These are phyloP conservation scores for Calliscelio sp. DNA, from an alignment of 2,888 invertebrate genomes.

Conservation along the genomic window DNA sequence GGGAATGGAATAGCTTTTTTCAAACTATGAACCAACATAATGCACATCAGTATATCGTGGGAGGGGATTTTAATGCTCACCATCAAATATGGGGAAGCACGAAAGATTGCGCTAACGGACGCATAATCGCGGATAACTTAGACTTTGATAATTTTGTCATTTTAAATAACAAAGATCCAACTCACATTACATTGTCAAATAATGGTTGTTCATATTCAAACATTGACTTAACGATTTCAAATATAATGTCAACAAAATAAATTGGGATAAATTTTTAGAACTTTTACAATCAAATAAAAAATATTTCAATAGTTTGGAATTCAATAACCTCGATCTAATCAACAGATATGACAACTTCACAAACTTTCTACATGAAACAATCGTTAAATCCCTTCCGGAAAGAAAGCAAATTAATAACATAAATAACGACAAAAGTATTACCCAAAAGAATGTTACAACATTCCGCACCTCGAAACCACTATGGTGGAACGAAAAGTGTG, in stretches of 20 bases:
- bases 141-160: conserved; percentile 5
- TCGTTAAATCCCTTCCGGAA: not conserved
- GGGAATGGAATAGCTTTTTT: not conserved
- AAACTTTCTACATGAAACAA: not conserved
- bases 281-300: not conserved
- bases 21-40: not conserved
- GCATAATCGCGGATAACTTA: conserved; percentile 5
- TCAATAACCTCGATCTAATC: not conserved
- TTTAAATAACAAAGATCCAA: conserved; percentile 28
- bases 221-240: conserved; percentile 10
- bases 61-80: conserved; percentile 25
- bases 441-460: too few relatives aligned
- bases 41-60: not conserved
- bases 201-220: conserved; percentile 2
- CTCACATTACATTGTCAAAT: conserved; percentile 32
- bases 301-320: conserved; percentile 11
- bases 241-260: not conserved
- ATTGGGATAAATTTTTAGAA: not conserved
- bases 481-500: conserved; percentile 24
- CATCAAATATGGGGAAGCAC: conserved; percentile 7
- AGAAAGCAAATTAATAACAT: too few relatives aligned
- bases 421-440: conserved; percentile 3
- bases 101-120: conserved; percentile 9
- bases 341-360: not conserved
- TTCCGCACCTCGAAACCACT: too few relatives aligned